A percentile compares a stretch with the other conserved stretches of the same genome.
Conservation (phyloP, 2,797 vertebrate genomes). For the Coluber constrictor region DNA sequence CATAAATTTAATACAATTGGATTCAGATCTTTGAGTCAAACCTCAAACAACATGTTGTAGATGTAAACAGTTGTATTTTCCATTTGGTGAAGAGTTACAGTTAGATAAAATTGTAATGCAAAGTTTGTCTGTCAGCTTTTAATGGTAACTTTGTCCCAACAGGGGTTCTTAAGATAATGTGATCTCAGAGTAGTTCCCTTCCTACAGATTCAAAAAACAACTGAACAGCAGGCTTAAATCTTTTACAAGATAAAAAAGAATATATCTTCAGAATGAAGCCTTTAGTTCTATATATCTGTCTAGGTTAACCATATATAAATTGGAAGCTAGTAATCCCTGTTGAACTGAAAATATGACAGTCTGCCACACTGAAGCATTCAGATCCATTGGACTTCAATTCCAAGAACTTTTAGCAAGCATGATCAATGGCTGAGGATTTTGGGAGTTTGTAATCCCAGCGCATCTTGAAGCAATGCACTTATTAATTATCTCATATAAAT, state of each 20-base stretch:
- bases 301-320: neutral
- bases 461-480: neutral
- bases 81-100: neutral
- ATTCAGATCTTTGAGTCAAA: neutral
- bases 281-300: neutral
- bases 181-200: too few species aligned
- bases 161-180: too few species aligned
- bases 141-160: too few species aligned
- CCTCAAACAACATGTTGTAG: neutral
- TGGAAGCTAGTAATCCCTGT: neutral
- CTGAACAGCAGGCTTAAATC: neutral
- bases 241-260: neutral
- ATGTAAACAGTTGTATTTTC: neutral
- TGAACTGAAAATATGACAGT: neutral
- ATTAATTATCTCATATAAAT: neutral
- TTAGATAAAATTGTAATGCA: neutral
- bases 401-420: neutral
- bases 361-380: neutral
- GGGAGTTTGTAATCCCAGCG: neutral
- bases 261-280: neutral
- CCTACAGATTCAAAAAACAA: neutral
- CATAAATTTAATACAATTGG: neutral
- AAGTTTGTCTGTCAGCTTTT: neutral
- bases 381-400: neutral
- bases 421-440: neutral